These are phyloP conservation scores for Lypha dubia DNA, from an alignment of 2,888 invertebrate species.

Conservation along the genomic window DNA sequence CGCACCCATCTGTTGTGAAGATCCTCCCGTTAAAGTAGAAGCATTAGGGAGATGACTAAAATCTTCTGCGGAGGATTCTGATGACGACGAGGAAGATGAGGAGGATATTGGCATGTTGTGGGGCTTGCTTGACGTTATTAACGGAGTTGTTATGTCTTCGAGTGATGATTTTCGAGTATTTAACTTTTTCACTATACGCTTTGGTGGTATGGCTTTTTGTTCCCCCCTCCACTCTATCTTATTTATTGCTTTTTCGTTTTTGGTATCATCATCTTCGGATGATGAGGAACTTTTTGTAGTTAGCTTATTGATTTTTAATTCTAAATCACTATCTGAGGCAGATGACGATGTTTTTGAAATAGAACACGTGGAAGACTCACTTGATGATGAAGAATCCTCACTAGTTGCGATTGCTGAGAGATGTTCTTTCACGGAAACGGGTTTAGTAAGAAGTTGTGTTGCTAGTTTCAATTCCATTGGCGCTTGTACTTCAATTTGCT, in stretches of 20 bases:
- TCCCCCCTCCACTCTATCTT: slow-evolving; percentile 37
- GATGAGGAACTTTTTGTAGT: slow-evolving; percentile 57
- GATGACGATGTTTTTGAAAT: slow-evolving; percentile 73
- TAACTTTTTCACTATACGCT: slow-evolving; percentile 76
- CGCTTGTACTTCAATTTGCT: slow-evolving; percentile 67
- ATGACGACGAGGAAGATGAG: slow-evolving; percentile 75
- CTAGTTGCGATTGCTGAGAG: slow-evolving; percentile 52
- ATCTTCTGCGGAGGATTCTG: slow-evolving; percentile 73
- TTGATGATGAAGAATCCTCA: slow-evolving; percentile 73
- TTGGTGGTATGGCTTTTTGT: slow-evolving; percentile 49
- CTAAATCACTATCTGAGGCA: slow-evolving; percentile 62
- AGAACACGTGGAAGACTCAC: slow-evolving; percentile 73
- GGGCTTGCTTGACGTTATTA: slow-evolving; percentile 50
- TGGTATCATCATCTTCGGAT: slow-evolving; percentile 64
- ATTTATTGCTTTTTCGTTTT: slow-evolving; percentile 32
- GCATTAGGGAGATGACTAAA: slow-evolving; percentile 68
- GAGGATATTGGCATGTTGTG: slow-evolving; percentile 72
- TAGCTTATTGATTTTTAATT: slow-evolving; percentile 29
- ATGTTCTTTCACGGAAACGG: slow-evolving; percentile 29
- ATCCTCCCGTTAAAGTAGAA: slow-evolving; percentile 51
- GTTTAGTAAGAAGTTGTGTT: slow-evolving; percentile 13
- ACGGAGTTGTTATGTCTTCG: slow-evolving; percentile 67
- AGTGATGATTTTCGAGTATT: slow-evolving; percentile 75
- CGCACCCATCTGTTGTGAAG: slow-evolving; percentile 46
- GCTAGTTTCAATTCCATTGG: slow-evolving; percentile 56